Evolutionary conservation across 2,888 invertebrate genomes (phyloP), one percentile per base, ranked within the genome.

Genomic region (Idaea biselata): DNA sequence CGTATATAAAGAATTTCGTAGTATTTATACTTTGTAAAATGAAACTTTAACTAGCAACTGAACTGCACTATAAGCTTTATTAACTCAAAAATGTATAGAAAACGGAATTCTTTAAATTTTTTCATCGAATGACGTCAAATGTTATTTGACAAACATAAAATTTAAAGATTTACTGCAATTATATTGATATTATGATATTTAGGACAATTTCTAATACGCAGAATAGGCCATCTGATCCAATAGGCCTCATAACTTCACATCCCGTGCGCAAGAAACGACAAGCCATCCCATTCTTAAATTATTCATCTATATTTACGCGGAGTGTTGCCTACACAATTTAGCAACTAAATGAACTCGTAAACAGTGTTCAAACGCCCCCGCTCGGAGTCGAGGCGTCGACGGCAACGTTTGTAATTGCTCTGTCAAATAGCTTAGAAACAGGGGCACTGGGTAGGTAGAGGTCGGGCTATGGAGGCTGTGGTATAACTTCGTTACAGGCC

Each of bases 401-500:
- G 62, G 62, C 58, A 66, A 59, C 62, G 67, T 72, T 73, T 66
- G 63, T 74, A 72, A 76, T 68, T 61, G 66, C 67, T 62, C 57
- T 63, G 58, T 69, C 70, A 70, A 63, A 68, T 60, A 63, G 54
- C 58, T 56, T 56, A 60, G 60, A 63, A 66, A 65, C 68, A 68
- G 69, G 44, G 44, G 44, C 11, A 44, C 25, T 25, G 3, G 25
- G 25, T 3, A 25, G 25, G 25, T 25, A n/a, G n/a, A n/a, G n/a
- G n/a, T n/a, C n/a, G n/a, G 25, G 44, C 14, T 44, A 44, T 11
- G 44, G 44, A 44, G 44, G 44, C 65, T 69, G 60, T 63, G 61
- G 44, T 60, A 71, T 70, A 79, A 77, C 73, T 77, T 76, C 64
- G 68, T 66, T 68, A 66, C 59, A 55, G 63, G 56, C 44, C 14